Evolutionary conservation across 2,888 invertebrate species (phyloP), one percentile per base, ranked within the genome.

Genomic region (Poecilus cupreus): DNA sequence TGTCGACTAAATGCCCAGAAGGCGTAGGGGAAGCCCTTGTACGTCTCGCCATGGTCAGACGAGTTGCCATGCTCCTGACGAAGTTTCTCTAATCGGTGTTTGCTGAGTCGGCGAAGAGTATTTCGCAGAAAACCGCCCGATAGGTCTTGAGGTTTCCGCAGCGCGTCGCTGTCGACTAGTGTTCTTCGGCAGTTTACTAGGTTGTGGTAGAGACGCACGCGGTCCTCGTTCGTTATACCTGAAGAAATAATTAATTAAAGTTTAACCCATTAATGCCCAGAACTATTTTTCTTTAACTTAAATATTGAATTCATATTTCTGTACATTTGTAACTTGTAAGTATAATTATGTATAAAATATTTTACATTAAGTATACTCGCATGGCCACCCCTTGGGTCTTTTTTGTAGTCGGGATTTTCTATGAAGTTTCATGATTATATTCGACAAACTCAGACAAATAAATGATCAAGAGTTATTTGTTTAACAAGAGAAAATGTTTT

Each of bases 1-100:
- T 94, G 93, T 83, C 97, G 93, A 86, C 95, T 94, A 90, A 97
- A 98, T 51, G 96, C 95, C 98, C 98, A 98, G 90, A 95, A 97
- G 18, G 93, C 94, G 83, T 96, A 93, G 8, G 95, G 94, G 89
- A 95, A 97, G 76, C 96, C 95, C 89, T 96, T 96, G 89, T 96
- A 96, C 51, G 94, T 94, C 89, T 97, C 96, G 18, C 95, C 95
- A 78, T 94, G 93, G 82, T 94, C 93, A 0, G 90, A 90, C 20
- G 91, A 89, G 80, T 90, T 91, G 2, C 93, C 92, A 85, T 93
- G 93, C 85, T 94, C 94, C 82, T 93, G 92, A 82, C 94, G 90
- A 49, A 94, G 88, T 87, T 95, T 95, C 87, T 97, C 97, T 83
- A 96, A 89, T 6, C 96, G 93, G 87, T 96, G 95, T 87, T 96